Conservation (phyloP, 2,113 vertebrate species). For the Cyprinodon variegatus region DNA sequence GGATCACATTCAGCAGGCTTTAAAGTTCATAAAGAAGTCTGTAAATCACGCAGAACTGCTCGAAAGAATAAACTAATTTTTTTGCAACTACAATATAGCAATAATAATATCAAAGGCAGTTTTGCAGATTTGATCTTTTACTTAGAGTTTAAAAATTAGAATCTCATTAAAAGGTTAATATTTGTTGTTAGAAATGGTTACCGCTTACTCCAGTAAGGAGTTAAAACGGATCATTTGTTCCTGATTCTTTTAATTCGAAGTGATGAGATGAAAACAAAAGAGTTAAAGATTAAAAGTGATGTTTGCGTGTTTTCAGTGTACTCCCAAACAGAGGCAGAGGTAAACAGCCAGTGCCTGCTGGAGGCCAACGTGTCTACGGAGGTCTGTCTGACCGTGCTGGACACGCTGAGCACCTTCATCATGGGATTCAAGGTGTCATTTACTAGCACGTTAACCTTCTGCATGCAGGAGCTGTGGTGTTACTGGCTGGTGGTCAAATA, state of each 20-base stretch:
- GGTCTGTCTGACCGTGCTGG: slow-evolving; percentile 94
- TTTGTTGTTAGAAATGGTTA: too few relatives aligned
- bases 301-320: slow-evolving; percentile 81
- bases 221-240: background rate
- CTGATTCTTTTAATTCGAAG: background rate
- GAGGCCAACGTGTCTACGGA: slow-evolving; percentile 96
- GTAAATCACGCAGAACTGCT: too few relatives aligned
- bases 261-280: background rate
- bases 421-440: slow-evolving; percentile 92
- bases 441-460: background rate
- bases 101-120: too few relatives aligned
- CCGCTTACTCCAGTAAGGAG: too few relatives aligned
- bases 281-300: background rate
- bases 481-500: background rate
- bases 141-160: too few relatives aligned
- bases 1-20: too few relatives aligned
- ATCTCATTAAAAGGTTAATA: too few relatives aligned
- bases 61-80: too few relatives aligned
- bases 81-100: too few relatives aligned
- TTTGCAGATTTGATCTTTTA: too few relatives aligned
- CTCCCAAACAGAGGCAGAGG: slow-evolving; percentile 89
- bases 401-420: slow-evolving; percentile 93
- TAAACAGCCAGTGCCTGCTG: slow-evolving; percentile 90
- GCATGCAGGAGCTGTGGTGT: background rate
- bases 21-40: too few relatives aligned